phyloP scores from a whole-genome alignment of 2,113 vertebrate genomes.

The Mandrillus leucophaeus region DNA sequence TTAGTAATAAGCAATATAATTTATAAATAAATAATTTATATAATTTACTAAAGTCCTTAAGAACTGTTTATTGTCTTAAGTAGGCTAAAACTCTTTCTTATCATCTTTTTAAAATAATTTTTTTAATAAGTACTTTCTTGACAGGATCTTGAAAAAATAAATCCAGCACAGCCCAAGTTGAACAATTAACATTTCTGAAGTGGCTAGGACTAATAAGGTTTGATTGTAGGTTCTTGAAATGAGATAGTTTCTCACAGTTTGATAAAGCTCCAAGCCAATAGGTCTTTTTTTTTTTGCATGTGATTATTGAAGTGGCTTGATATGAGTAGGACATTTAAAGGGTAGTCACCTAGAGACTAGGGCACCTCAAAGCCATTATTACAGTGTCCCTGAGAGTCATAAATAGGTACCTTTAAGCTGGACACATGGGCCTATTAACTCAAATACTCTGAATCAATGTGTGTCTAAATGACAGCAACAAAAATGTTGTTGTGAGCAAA shows the following conservation, averaged over 20 bases:
- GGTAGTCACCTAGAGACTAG: conserved; percentile 49
- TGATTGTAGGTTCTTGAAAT: conserved; percentile 60
- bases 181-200: conserved; percentile 60
- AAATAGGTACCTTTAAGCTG: conserved; percentile 49
- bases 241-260: conserved; percentile 54
- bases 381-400: conserved; percentile 14
- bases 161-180: conserved; percentile 29
- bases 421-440: conserved; percentile 30
- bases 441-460: conserved; percentile 48
- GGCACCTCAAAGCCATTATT: conserved; percentile 41
- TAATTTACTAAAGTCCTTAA: conserved; percentile 43
- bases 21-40: conserved; percentile 41
- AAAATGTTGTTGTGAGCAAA: conserved; percentile 46
- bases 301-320: background rate
- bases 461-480: conserved; percentile 48
- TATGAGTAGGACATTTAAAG: conserved; percentile 33
- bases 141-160: conserved; percentile 54
- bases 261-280: conserved; percentile 39
- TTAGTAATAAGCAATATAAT: conserved; percentile 43
- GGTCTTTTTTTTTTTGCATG: background rate
- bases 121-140: conserved; percentile 51
- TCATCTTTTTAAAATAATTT: conserved; percentile 34
- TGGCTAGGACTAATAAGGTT: conserved; percentile 45
- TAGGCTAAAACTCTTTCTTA: conserved; percentile 45
- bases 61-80: conserved; percentile 44